A percentile compares a stretch with the other conserved stretches of the same genome.
These are phyloP conservation scores for Jacana jacana DNA, from an alignment of 2,113 vertebrate species.

Conservation along the genomic window DNA sequence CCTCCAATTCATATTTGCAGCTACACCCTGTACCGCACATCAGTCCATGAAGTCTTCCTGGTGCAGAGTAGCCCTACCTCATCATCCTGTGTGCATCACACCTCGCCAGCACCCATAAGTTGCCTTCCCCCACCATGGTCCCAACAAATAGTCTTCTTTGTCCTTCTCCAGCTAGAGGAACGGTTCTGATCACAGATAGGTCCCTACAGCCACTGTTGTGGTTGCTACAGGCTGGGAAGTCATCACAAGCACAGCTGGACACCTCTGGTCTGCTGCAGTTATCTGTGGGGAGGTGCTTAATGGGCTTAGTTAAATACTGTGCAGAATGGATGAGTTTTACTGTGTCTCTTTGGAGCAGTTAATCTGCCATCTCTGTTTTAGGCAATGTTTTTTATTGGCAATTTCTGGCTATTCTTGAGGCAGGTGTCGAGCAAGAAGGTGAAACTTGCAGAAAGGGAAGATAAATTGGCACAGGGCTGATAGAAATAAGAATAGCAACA, in stretches of 20 bases:
- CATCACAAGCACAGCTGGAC: background rate
- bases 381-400: background rate
- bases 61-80: background rate
- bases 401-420: background rate
- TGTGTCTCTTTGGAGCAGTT: background rate
- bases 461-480: background rate
- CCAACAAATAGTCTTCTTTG: background rate
- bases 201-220: background rate
- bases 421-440: background rate
- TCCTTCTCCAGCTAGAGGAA: background rate
- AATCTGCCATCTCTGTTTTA: background rate
- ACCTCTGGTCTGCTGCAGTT: background rate
- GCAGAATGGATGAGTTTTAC: background rate
- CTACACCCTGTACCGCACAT: background rate
- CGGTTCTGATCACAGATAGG: background rate
- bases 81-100: background rate
- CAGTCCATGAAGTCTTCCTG: background rate
- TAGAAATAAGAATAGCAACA: background rate
- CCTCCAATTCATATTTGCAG: background rate
- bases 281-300: background rate
- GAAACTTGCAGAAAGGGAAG: slow-evolving; percentile 9
- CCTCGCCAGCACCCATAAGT: background rate
- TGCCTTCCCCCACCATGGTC: background rate
- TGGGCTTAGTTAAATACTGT: background rate
- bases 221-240: background rate